Conservation (phyloP, 2,797 vertebrate species). For the Micropoecilia bifurca region DNA sequence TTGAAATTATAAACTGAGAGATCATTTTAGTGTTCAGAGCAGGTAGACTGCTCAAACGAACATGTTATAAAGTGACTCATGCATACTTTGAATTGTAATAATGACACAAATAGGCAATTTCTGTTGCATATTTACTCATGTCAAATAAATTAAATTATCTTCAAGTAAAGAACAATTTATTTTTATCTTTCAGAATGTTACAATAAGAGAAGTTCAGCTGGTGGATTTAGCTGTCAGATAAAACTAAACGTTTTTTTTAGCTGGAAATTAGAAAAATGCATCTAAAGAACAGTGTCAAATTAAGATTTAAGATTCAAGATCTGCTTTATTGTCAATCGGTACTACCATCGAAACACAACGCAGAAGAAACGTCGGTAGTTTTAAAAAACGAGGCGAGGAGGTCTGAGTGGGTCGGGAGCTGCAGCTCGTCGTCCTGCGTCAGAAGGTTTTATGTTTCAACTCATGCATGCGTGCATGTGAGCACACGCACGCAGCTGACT, state of each 20-base stretch:
- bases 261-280: not conserved
- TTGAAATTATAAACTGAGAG: not conserved
- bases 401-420: not conserved
- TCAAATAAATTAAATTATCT: not conserved
- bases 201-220: not conserved
- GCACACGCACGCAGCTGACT: not conserved
- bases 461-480: constrained; percentile 8
- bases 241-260: not conserved
- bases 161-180: not conserved
- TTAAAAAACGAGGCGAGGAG: not conserved
- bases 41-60: not conserved
- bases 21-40: not conserved
- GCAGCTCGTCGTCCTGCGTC: not conserved
- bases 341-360: not conserved
- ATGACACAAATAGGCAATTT: not conserved
- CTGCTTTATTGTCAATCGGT: not conserved
- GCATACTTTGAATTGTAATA: not conserved
- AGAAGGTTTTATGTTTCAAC: constrained; percentile 28
- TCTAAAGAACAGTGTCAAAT: not conserved
- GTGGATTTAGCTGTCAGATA: not conserved
- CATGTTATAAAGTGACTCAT: no score
- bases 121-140: not conserved
- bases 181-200: not conserved
- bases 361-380: not conserved
- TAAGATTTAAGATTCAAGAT: not conserved